Evolutionary conservation across 2,797 vertebrate species (phyloP), one percentile per base, ranked within the genome.

Genomic region (Molothrus aeneus): DNA sequence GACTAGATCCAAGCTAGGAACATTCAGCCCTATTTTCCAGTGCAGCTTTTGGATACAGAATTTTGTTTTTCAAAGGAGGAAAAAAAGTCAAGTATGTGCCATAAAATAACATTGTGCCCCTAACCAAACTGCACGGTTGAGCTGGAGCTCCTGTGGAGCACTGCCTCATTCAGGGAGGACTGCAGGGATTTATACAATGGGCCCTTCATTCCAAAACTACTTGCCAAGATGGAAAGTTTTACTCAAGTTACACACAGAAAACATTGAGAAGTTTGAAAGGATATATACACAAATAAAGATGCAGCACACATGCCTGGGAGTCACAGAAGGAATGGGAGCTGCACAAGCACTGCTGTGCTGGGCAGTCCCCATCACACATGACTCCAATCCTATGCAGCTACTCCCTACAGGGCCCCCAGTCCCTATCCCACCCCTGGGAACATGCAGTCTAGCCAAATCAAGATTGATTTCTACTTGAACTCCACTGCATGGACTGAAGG

Each of bases 141-240:
- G 72, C 69, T 38, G 9, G 45, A 82, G 75, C 81, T 84, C 82
- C 90, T 26, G 38, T 12, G 25, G 57, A 90, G 73, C 42, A 22
- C 36, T 26, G 80, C 56, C 68, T 91, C 84, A 22, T 54, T 71
- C 87, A 69, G 50, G 4, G 3, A 86, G 79, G 32, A 71, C 3
- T 0, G 29, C 66, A 60, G 3, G 0, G 29, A 57, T 36, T 78
- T 60, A 42, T 38, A 90, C 82, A 88, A 80, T 26, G 20, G 63
- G 57, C 43, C 95, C 77, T 79, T 86, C 61, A 47, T 65, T 93
- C 88, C 70, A 59, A 21, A 90, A 59, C 16, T 17, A 43, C 72
- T 69, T 40, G 42, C 77, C 65, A 83, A 88, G 57, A 72, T n/a
- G 57, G 72, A 85, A 93, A 91, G 50, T 72, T 91, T 83, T 47